These are phyloP conservation scores for Drosophila falleni DNA, from an alignment of 2,888 invertebrate species.

Conservation along the genomic window DNA sequence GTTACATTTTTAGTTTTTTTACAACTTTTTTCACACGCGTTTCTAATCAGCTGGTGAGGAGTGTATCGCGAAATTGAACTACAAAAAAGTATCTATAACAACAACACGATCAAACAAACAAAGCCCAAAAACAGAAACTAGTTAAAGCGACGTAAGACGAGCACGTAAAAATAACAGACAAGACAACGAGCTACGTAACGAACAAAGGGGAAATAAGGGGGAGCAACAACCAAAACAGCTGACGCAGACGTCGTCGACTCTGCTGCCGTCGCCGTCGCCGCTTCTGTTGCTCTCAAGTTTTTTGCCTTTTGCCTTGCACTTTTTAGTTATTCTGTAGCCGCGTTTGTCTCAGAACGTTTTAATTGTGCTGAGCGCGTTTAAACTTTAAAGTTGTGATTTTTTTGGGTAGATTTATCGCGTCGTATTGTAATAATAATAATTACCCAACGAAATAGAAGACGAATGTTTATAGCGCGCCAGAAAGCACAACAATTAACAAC, in stretches of 20 bases:
- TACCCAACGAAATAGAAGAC: slow-evolving; percentile 59
- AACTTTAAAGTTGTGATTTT: slow-evolving; percentile 27
- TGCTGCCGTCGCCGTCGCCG: slow-evolving; percentile 31
- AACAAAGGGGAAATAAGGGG: slow-evolving; percentile 4
- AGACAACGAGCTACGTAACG: slow-evolving; percentile 42
- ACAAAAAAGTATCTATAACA: slow-evolving; percentile 46
- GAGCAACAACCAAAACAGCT: slow-evolving; percentile 62
- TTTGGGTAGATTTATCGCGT: slow-evolving; percentile 62
- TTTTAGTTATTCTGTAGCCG: slow-evolving; percentile 70
- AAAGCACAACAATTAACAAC: slow-evolving; percentile 57
- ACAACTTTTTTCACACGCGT: neutral
- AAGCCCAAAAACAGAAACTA: slow-evolving; percentile 56
- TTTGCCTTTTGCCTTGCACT: slow-evolving; percentile 69
- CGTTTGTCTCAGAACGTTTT: slow-evolving; percentile 69
- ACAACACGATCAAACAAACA: slow-evolving; percentile 37
- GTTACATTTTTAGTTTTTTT: neutral
- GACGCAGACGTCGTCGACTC: slow-evolving; percentile 49
- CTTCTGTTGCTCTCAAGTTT: slow-evolving; percentile 45
- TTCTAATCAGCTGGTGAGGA: slow-evolving; percentile 13
- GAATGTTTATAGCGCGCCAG: slow-evolving; percentile 62
- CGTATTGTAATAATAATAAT: slow-evolving; percentile 24
- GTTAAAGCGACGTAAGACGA: slow-evolving; percentile 61
- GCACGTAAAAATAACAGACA: slow-evolving; percentile 41
- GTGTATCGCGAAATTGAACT: slow-evolving; percentile 20
- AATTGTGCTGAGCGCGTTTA: slow-evolving; percentile 29